Evolutionary conservation across 2,113 vertebrate species (phyloP), one percentile per base, ranked within the genome.

Genomic region (Parus major): DNA sequence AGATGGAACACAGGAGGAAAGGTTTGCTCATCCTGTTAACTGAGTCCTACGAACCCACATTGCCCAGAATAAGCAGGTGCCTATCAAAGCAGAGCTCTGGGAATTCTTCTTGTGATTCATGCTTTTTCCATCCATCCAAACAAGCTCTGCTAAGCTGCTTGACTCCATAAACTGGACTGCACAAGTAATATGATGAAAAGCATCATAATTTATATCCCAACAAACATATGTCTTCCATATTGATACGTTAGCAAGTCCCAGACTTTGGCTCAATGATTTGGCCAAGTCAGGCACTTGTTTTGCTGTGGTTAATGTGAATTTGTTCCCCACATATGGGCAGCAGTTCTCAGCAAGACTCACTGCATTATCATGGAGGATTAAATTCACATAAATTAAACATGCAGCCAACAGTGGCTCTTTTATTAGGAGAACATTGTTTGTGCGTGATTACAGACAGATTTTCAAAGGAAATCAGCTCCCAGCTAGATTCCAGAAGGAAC

Each of bases 211-310:
- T 94, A 97, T 84, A 78, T 70, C 90, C 72, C 76, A 70, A 88
- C 91, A 63, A 97, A 96, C 97, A 97, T 96, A 82, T 97, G 97
- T 91, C 95, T 97, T 87, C 94, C 93, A 97, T 95, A 97, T 75
- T 92, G 91, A 71, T 82, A 71, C 1, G 4, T 92, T 94, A 96
- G 92, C 86, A 91, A 83, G 82, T 73, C 79, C 72, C 88, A 96
- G 78, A 95, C 78, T 96, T 91, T 83, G 94, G 88, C 90, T 89
- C 85, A 41, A 95, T 63, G 75, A 31, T 83, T 95, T 90, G 84
- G 95, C 95, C 93, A 88, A 96, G 84, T 90, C 69, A 82, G 88
- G 84, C 89, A 71, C 73, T 66, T 71, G 83, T 95, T 90, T 65
- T 96, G 52, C 86, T 97, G 96, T 85, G 96, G 97, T 97, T 96